Evolutionary conservation across 2,797 vertebrate genomes (phyloP).

Genomic region (Taenioides sp.): DNA sequence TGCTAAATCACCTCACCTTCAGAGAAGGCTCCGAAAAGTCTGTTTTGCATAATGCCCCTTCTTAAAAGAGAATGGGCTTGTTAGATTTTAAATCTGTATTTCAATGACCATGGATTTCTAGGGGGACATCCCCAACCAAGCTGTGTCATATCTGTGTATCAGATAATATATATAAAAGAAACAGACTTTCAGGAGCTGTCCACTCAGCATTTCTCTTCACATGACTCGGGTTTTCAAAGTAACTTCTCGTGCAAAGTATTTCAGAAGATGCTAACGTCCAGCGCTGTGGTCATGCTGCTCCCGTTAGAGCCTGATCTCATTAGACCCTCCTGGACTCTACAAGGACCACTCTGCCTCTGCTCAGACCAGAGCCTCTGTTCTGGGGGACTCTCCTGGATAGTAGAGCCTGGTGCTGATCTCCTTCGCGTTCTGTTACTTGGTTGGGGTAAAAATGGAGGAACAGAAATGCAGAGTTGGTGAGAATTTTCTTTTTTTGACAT

Average conservation of each 20-base stretch:
- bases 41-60: no score
- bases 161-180: no score
- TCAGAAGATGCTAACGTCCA: slow-evolving; percentile 20
- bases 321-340: slow-evolving; percentile 21
- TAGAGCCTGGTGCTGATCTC: background rate
- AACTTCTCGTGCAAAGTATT: slow-evolving; percentile 28
- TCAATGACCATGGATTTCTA: no score
- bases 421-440: slow-evolving; percentile 43
- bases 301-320: slow-evolving; percentile 47
- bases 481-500: slow-evolving; percentile 5
- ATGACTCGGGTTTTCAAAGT: slow-evolving; percentile 8
- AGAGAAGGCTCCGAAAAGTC: no score
- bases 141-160: no score
- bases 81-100: no score
- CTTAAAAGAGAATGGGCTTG: no score
- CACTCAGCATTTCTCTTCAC: background rate
- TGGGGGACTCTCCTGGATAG: background rate
- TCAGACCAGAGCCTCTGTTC: background rate
- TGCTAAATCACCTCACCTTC: no score
- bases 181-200: no score
- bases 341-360: slow-evolving; percentile 4
- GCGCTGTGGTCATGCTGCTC: slow-evolving; percentile 39
- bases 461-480: slow-evolving; percentile 54
- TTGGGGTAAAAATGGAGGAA: slow-evolving; percentile 27
- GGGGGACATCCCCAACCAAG: no score